These are phyloP conservation scores for Megalonaias nervosa DNA, from an alignment of 1,140 invertebrate genomes.

Conservation along the genomic window DNA sequence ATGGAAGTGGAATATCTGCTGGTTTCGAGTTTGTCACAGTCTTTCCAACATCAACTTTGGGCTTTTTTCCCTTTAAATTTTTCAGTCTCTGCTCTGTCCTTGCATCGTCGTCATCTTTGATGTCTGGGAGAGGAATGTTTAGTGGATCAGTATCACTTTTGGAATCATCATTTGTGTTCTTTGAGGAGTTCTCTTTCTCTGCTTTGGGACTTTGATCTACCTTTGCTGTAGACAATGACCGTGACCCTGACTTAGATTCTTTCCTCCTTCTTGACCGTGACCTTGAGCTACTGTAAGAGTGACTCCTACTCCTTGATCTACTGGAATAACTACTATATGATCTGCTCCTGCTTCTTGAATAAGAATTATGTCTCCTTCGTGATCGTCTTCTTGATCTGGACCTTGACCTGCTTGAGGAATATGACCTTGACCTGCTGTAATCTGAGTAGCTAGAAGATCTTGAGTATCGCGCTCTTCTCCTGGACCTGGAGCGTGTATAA, in stretches of 20 bases:
- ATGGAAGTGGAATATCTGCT: constrained; percentile 33
- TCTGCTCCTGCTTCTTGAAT: constrained; percentile 48
- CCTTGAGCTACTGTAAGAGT: constrained; percentile 42
- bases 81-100: constrained; percentile 36
- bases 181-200: constrained; percentile 12
- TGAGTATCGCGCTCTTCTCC: constrained; percentile 37
- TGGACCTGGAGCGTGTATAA: constrained; percentile 46
- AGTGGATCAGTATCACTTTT: constrained; percentile 36
- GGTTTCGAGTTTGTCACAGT: constrained; percentile 28
- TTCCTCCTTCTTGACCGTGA: constrained; percentile 26
- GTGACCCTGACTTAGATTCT: constrained; percentile 10
- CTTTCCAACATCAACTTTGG: constrained; percentile 31
- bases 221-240: constrained; percentile 4
- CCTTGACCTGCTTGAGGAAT: constrained; percentile 45
- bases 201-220: constrained; percentile 23
- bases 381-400: constrained; percentile 45
- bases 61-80: constrained; percentile 44
- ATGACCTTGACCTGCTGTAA: constrained; percentile 56
- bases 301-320: constrained; percentile 49
- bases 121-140: constrained; percentile 48
- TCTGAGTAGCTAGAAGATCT: constrained; percentile 54
- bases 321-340: constrained; percentile 48
- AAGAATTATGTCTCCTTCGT: constrained; percentile 40
- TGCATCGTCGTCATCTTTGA: constrained; percentile 38
- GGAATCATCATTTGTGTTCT: constrained; percentile 8